phyloP scores from a whole-genome alignment of 64 coral and sea anemone genomes.

The Actinia tenebrosa region DNA sequence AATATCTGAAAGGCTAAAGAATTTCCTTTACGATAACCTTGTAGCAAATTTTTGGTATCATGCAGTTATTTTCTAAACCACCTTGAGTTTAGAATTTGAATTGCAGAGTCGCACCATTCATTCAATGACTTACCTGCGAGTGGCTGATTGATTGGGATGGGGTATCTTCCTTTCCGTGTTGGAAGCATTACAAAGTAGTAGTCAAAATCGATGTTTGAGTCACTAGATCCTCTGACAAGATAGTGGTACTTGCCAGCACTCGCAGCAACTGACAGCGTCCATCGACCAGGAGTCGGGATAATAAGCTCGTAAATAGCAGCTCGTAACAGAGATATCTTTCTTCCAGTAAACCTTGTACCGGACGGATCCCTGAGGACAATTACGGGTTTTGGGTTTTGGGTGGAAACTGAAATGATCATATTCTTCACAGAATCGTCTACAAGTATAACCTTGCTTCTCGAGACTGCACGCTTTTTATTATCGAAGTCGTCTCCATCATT shows the following conservation, averaged over 20 bases:
- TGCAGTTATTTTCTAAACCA: too few species aligned
- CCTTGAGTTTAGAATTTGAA: too few species aligned
- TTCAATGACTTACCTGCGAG: neutral
- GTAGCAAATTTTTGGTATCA: too few species aligned
- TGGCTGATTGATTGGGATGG: constrained; percentile 47
- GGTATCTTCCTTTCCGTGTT: neutral
- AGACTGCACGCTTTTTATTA: constrained; percentile 10
- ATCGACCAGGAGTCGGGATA: constrained; percentile 45
- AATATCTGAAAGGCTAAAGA: too few species aligned
- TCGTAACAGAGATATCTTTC: constrained; percentile 17
- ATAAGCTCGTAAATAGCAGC: constrained; percentile 55
- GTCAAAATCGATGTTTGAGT: constrained; percentile 51
- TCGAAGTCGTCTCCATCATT: neutral
- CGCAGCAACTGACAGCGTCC: constrained; percentile 30
- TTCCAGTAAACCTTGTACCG: neutral
- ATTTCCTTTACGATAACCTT: too few species aligned
- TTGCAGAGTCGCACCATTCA: too few species aligned
- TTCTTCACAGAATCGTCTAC: constrained; percentile 70
- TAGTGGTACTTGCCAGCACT: constrained; percentile 36
- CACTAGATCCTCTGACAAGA: constrained; percentile 34
- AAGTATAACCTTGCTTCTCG: constrained; percentile 24
- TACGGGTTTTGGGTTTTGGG: neutral
- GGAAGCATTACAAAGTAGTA: constrained; percentile 53
- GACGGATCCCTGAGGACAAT: constrained; percentile 53
- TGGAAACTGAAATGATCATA: constrained; percentile 55